A percentile compares a stretch with the other conserved stretches of the same genome.
These are phyloP conservation scores for Drosophila longiperda DNA, from an alignment of 2,888 invertebrate species.

Conservation along the genomic window DNA sequence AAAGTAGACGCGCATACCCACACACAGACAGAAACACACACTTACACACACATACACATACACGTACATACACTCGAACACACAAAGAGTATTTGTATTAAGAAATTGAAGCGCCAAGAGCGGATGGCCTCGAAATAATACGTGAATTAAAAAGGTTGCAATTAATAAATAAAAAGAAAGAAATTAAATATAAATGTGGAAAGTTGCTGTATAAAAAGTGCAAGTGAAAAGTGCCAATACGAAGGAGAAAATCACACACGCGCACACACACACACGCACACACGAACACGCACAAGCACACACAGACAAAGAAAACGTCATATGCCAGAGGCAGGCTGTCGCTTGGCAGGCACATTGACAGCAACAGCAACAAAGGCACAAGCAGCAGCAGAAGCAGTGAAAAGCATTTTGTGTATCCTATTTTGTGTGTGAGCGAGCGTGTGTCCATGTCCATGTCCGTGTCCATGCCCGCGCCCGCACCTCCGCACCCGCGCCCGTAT, in stretches of 20 bases:
- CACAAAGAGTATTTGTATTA: slow-evolving; percentile 32
- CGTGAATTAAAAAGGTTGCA: slow-evolving; percentile 31
- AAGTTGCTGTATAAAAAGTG: slow-evolving; percentile 53
- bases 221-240: slow-evolving; percentile 71
- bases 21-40: slow-evolving; percentile 38
- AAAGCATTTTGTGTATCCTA: slow-evolving; percentile 79
- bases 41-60: slow-evolving; percentile 19
- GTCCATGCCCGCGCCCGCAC: slow-evolving; percentile 36
- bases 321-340: slow-evolving; percentile 75
- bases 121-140: slow-evolving; percentile 54
- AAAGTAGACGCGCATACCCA: slow-evolving; percentile 34
- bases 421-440: slow-evolving; percentile 67
- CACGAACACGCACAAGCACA: slow-evolving; percentile 24
- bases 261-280: slow-evolving; percentile 16
- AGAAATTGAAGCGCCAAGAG: slow-evolving; percentile 70
- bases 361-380: slow-evolving; percentile 41
- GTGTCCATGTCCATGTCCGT: slow-evolving; percentile 50
- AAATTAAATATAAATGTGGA: slow-evolving; percentile 19
- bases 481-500: slow-evolving; percentile 35
- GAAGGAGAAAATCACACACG: slow-evolving; percentile 54
- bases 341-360: slow-evolving; percentile 64
- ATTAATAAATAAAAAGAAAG: slow-evolving; percentile 30
- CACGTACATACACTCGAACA: slow-evolving; percentile 23
- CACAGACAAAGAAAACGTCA: slow-evolving; percentile 69
- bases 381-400: slow-evolving; percentile 39